Percentiles rank a stretch among this genome's conserved stretches.
These are phyloP conservation scores for Aleiodes testaceus DNA, from an alignment of 2,888 invertebrate genomes.

Conservation along the genomic window DNA sequence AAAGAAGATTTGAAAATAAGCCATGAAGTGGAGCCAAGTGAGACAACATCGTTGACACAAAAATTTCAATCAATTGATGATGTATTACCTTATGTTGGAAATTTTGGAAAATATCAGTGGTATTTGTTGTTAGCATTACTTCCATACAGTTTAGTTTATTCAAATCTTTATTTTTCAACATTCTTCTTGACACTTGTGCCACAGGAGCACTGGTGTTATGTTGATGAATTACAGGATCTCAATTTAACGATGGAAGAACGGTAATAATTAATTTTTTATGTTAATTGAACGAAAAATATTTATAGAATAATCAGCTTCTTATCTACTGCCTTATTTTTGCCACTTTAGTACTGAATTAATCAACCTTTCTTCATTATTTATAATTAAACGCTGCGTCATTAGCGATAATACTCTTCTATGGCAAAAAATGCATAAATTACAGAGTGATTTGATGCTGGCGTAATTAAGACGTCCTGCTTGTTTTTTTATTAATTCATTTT, in stretches of 20 bases:
- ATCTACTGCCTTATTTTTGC: no score
- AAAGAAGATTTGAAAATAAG: constrained; percentile 51
- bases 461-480: no score
- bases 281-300: neutral
- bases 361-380: no score
- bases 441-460: no score
- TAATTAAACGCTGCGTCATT: no score
- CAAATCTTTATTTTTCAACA: constrained; percentile 74
- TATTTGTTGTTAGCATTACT: constrained; percentile 71
- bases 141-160: constrained; percentile 74
- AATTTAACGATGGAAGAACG: constrained; percentile 68
- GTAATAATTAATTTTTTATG: constrained; percentile 57
- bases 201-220: constrained; percentile 73
- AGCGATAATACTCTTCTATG: no score
- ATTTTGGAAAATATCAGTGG: constrained; percentile 74
- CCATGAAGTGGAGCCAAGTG: constrained; percentile 54
- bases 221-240: constrained; percentile 65
- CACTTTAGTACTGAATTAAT: no score
- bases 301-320: no score
- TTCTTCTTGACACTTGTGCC: constrained; percentile 74
- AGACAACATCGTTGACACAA: constrained; percentile 59
- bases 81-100: constrained; percentile 73
- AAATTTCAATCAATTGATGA: constrained; percentile 73
- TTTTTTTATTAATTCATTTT: no score
- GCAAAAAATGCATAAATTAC: no score